Evolutionary conservation across 2,113 vertebrate genomes (phyloP).

Genomic region (Philantomba maxwellii): DNA sequence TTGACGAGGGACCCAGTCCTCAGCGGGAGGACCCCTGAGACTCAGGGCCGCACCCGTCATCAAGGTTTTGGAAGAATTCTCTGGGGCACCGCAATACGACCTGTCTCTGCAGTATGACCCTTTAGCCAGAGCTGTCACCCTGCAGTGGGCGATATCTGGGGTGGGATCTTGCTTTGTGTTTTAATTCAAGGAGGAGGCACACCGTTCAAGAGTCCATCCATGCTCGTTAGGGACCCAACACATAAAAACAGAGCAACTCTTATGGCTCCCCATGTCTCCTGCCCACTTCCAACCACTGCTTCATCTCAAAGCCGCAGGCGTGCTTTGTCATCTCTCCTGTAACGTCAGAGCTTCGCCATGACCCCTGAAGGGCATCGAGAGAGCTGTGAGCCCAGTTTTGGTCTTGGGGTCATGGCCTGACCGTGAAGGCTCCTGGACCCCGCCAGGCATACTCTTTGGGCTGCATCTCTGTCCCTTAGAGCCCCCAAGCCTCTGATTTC

Average conservation of each 20-base stretch:
- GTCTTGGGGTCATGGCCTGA: not conserved
- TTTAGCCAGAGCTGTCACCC: not conserved
- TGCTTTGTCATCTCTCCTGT: not conserved
- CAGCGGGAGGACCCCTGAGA: accelerated
- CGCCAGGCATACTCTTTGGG: not conserved
- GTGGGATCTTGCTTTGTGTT: not conserved
- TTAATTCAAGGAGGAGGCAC: not conserved
- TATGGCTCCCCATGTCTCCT: not conserved
- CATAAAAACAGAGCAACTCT: not conserved
- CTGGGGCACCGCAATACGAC: not conserved
- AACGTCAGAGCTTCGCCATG: not conserved
- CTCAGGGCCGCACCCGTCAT: not conserved
- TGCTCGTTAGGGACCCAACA: not conserved
- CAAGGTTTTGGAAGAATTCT: not conserved
- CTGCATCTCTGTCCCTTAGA: not conserved
- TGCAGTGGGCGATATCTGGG: not conserved
- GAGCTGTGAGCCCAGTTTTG: not conserved
- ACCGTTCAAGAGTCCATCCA: not conserved
- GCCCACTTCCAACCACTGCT: not conserved
- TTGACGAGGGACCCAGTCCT: not conserved
- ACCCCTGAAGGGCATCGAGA: not conserved
- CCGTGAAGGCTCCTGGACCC: not conserved
- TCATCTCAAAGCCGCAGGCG: not conserved
- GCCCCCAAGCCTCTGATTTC: not conserved
- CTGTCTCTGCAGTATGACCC: not conserved